phyloP scores from a whole-genome alignment of 2,888 invertebrate genomes.

The Sarcophaga variegata region DNA sequence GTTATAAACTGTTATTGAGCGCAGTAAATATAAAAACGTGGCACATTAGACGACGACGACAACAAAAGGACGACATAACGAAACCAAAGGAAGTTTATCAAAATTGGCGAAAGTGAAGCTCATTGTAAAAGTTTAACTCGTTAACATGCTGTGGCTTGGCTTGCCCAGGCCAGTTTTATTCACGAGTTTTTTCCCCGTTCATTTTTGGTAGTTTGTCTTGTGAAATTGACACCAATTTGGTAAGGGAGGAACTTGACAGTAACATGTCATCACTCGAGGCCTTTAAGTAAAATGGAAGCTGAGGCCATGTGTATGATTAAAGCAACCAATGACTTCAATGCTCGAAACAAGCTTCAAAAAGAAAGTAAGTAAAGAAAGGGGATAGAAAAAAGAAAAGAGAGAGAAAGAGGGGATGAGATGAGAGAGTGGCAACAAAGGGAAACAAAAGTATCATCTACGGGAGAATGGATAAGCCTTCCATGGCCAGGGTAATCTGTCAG shows the following conservation, averaged over 20 bases:
- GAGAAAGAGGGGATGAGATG: no score
- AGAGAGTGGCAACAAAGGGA: no score
- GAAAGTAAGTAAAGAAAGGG: no score
- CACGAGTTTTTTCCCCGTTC: background rate
- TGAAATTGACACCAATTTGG: conserved; percentile 42
- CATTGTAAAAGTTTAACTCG: conserved; percentile 61
- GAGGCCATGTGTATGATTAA: no score
- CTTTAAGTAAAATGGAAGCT: background rate
- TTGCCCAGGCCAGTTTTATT: background rate
- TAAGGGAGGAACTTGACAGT: background rate
- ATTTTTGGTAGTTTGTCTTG: conserved; percentile 7
- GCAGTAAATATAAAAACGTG: conserved; percentile 10
- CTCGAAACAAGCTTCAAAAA: no score
- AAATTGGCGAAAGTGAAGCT: conserved; percentile 67
- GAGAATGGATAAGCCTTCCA: no score
- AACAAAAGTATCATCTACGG: no score
- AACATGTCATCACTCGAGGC: background rate
- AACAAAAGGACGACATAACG: conserved; percentile 10
- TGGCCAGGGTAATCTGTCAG: no score
- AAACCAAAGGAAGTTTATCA: conserved; percentile 50
- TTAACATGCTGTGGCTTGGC: conserved; percentile 48
- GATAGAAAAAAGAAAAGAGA: no score
- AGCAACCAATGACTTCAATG: no score
- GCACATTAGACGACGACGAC: conserved; percentile 23
- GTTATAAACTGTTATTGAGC: background rate